Evolutionary conservation across 2,888 invertebrate genomes (phyloP).

Genomic region (Ophion costatus): DNA sequence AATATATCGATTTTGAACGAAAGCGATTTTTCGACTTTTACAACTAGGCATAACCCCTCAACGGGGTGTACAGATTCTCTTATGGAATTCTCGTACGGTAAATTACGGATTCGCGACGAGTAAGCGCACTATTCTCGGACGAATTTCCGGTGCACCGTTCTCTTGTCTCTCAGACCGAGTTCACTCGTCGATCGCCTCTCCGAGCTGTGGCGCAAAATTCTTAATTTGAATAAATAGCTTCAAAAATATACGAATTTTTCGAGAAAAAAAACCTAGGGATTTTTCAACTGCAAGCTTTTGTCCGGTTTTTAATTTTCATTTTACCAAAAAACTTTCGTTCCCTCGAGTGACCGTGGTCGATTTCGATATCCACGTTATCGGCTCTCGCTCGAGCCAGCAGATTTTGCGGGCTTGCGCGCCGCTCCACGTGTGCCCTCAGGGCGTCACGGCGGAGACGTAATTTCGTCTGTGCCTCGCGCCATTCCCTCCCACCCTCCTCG

Average conservation of each 20-base stretch:
- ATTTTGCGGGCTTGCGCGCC: conserved; percentile 75
- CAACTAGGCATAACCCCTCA: neutral
- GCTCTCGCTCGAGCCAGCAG: conserved; percentile 75
- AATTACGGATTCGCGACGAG: conserved; percentile 55
- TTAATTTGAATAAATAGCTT: neutral
- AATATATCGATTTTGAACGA: too few relatives aligned
- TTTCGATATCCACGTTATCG: conserved; percentile 76
- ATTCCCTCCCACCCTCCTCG: conserved; percentile 85
- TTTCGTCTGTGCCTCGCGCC: conserved; percentile 83
- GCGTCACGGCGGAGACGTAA: conserved; percentile 75
- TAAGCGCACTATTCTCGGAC: conserved; percentile 26
- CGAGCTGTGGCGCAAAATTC: conserved; percentile 29
- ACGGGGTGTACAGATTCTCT: neutral
- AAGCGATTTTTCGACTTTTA: too few relatives aligned
- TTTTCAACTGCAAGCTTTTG: too few relatives aligned
- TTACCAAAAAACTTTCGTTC: conserved; percentile 76
- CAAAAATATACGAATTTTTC: neutral
- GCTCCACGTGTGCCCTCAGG: conserved; percentile 75
- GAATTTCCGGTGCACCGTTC: conserved; percentile 63
- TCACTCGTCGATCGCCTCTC: conserved; percentile 29
- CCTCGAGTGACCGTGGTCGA: conserved; percentile 75
- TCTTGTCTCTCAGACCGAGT: conserved; percentile 47
- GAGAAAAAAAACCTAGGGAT: neutral
- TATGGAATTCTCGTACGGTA: neutral
- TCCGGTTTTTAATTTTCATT: neutral